Conservation (phyloP, 2,797 vertebrate species). For the Chromobotia macracanthus region DNA sequence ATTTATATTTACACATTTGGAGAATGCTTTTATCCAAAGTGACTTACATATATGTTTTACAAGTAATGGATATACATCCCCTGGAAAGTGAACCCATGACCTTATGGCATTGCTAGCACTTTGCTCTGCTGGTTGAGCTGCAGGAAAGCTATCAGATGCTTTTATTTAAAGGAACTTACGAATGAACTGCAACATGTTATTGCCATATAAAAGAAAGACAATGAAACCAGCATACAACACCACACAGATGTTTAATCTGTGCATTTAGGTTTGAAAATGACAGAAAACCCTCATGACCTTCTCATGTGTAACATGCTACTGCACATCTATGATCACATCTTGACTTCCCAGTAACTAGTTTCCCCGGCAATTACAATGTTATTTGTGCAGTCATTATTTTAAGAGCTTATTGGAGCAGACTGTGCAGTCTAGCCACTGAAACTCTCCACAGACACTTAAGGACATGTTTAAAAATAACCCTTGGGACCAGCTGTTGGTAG, state of each 20-base stretch:
- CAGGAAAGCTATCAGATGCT: background rate
- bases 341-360: too few species aligned
- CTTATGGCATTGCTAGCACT: background rate
- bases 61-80: background rate
- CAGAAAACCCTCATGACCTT: background rate
- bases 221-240: background rate
- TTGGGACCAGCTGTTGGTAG: constrained; percentile 61
- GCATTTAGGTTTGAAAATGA: background rate
- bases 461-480: constrained; percentile 73
- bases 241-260: background rate
- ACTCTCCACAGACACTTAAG: constrained; percentile 65
- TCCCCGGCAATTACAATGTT: background rate
- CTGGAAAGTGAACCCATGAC: background rate
- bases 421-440: background rate
- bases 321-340: background rate
- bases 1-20: too few species aligned
- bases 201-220: background rate
- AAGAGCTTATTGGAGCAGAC: background rate
- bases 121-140: background rate
- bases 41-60: background rate
- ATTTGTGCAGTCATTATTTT: background rate
- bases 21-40: too few species aligned
- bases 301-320: background rate
- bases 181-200: background rate
- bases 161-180: background rate